phyloP scores from a whole-genome alignment of 2,888 invertebrate genomes.

The Dasypolia templi region DNA sequence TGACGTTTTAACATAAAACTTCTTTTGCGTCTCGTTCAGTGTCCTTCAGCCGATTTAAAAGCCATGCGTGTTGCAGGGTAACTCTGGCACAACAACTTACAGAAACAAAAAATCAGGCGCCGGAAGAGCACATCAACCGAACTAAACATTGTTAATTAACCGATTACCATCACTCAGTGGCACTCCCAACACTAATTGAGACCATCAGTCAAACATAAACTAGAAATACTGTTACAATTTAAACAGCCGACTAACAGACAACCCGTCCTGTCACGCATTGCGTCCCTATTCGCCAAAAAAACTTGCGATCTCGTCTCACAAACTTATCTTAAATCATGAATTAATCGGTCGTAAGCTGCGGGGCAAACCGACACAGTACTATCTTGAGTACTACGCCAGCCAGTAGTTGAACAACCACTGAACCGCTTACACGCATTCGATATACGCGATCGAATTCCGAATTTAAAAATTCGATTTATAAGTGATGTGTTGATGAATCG shows the following conservation, averaged over 20 bases:
- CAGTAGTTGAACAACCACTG: slow-evolving; percentile 84
- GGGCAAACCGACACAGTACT: slow-evolving; percentile 71
- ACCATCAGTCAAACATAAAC: slow-evolving; percentile 55
- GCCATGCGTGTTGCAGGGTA: neutral
- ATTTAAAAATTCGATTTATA: slow-evolving; percentile 63
- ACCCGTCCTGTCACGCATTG: slow-evolving; percentile 62
- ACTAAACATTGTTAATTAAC: slow-evolving; percentile 55
- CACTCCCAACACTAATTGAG: slow-evolving; percentile 55
- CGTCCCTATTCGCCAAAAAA: slow-evolving; percentile 71
- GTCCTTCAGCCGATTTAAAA: no score
- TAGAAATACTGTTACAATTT: slow-evolving; percentile 61
- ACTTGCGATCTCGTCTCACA: slow-evolving; percentile 65
- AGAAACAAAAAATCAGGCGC: neutral
- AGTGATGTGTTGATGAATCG: slow-evolving; percentile 72
- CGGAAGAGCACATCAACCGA: slow-evolving; percentile 17
- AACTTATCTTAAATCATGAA: slow-evolving; percentile 81
- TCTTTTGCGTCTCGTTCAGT: no score
- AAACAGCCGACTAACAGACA: slow-evolving; percentile 47
- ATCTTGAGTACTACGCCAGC: slow-evolving; percentile 75
- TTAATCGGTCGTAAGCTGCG: slow-evolving; percentile 77
- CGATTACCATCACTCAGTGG: slow-evolving; percentile 59
- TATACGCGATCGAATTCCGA: slow-evolving; percentile 60
- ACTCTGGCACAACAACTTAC: neutral
- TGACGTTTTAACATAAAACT: no score
- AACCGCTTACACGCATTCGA: slow-evolving; percentile 80